These are phyloP conservation scores for Conchocele bisecta DNA, from an alignment of 2,888 invertebrate genomes.

Conservation along the genomic window DNA sequence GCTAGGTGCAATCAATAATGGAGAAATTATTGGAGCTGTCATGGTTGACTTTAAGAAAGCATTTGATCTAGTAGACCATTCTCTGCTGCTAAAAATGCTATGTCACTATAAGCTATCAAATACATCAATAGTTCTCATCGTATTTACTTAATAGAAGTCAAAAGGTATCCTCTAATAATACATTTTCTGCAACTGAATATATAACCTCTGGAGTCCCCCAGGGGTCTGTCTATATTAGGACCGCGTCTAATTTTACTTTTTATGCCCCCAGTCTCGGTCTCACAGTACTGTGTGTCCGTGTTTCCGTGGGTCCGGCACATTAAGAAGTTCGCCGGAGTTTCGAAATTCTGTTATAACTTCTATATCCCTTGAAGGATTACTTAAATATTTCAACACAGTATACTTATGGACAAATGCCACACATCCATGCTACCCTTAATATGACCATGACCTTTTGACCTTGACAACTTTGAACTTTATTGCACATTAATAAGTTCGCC, in stretches of 20 bases:
- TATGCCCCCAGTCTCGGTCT: too few relatives aligned
- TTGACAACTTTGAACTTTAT: too few relatives aligned
- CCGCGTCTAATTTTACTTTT: constrained; percentile 2
- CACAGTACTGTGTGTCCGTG: too few relatives aligned
- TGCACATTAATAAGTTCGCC: too few relatives aligned
- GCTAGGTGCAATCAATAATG: background rate
- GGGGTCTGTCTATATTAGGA: constrained; percentile 24
- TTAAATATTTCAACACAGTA: too few relatives aligned
- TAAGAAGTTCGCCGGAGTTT: too few relatives aligned
- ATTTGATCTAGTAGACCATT: constrained; percentile 23
- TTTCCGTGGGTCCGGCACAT: too few relatives aligned
- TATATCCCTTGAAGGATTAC: too few relatives aligned
- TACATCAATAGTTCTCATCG: constrained; percentile 2
- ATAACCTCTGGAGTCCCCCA: constrained; percentile 22
- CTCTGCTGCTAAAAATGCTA: constrained; percentile 14
- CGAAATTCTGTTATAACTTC: too few relatives aligned
- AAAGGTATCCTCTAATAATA: background rate
- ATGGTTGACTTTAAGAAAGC: constrained; percentile 29
- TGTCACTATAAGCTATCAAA: constrained; percentile 16
- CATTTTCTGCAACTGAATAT: background rate
- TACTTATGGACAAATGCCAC: too few relatives aligned
- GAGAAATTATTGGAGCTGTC: constrained; percentile 15
- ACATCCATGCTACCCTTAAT: too few relatives aligned
- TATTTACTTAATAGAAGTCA: background rate
- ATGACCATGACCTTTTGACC: too few relatives aligned